Percentiles rank a stretch among this genome's conserved stretches.
Conservation (phyloP, 1,140 invertebrate species). For the Stegodyphus mimosarum region DNA sequence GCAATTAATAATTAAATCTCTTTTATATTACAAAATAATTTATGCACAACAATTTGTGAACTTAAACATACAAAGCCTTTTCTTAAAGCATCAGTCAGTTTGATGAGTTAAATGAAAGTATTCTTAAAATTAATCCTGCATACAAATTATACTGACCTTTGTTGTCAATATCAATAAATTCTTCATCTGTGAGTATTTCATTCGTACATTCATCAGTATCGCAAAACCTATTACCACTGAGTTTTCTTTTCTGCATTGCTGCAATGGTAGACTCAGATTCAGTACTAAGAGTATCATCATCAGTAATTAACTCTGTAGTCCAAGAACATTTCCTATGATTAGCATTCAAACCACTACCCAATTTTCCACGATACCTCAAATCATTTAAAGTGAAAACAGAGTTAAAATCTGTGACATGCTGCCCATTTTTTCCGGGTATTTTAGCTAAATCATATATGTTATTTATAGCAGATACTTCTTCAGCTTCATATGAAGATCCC, state of each 20-base stretch:
- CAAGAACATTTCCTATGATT: slow-evolving; percentile 12
- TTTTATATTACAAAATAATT: no score
- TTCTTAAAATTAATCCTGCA: no score
- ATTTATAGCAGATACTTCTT: no score
- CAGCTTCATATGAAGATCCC: neutral
- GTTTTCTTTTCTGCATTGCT: neutral
- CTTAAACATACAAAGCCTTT: no score
- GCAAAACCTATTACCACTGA: neutral
- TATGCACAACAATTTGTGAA: no score
- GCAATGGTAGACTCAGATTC: neutral
- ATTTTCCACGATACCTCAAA: neutral
- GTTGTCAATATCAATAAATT: slow-evolving; percentile 26
- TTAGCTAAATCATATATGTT: no score
- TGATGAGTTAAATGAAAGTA: no score
- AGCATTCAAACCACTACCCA: neutral
- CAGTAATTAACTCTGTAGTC: neutral
- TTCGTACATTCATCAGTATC: neutral
- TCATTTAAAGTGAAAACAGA: neutral
- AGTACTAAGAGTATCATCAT: neutral
- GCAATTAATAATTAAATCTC: no score
- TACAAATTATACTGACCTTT: slow-evolving; percentile 43
- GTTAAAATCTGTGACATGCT: no score
- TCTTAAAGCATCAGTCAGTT: no score
- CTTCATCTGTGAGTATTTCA: slow-evolving; percentile 48
- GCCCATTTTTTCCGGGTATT: no score